Base-by-base conservation (phyloP, 2,113 vertebrate genomes). In the Microtus pennsylvanicus region DNA sequence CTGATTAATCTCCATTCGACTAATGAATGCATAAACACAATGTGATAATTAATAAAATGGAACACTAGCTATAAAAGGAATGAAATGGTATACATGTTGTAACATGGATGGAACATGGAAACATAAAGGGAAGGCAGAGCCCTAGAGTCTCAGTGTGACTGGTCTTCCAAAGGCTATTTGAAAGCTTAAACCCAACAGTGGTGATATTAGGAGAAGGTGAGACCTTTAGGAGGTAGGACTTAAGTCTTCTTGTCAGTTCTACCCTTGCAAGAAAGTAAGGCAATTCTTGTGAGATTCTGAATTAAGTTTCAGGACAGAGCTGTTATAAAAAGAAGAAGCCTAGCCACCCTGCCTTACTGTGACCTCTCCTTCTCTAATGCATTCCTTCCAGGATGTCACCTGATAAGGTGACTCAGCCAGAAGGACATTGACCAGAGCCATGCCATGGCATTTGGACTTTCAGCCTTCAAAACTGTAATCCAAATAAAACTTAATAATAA, bases 61-160 rank as follows among this genome's bases (percentile, higher is more conserved):
- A 92, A 58, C 87, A 81, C 58, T 85, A 86, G n/a, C n/a, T 9
- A 74, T 70, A 94, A 92, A 89, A 94, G 67, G 33, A 83, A 72
- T 12, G 65, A 93, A 69, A 26, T 87, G 76, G 35, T 78, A 82
- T 55, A 9, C 38, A n/a, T 72, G 70, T 24, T 33, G 50, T 38
- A 96, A 65, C 75, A 83, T 30, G 30, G 63, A 65, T 74, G 38
- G 77, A 67, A 38, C 78, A 45, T 50, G 28, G 61, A 87, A 90
- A 92, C 4, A 47, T n/a, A 35, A 65, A 70, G 26, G 50, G 26
- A 77, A 96, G 89, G 69, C 69, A 70, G 55, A 58, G 16, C 12
- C 0, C 13, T 17, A 30, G 30, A 11, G 21, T 70, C 52, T 87
- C 13, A 78, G 30, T 42, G 47, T n/a, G 11, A 21, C 33, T 78